Evolutionary conservation across 2,797 vertebrate genomes (phyloP), one percentile per base, ranked within the genome.

Genomic region (Spheniscus humboldti): DNA sequence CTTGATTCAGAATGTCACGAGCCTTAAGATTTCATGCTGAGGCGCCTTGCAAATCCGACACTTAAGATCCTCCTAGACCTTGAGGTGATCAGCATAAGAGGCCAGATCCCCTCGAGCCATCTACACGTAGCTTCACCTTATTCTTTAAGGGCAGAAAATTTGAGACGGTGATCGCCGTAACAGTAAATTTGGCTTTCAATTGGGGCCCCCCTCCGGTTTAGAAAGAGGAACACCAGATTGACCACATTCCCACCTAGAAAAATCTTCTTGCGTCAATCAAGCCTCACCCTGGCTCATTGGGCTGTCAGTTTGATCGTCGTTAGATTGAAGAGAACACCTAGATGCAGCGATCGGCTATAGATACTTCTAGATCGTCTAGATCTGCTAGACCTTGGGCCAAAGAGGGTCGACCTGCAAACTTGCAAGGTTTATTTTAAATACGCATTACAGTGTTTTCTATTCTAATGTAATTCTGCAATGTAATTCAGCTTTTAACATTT

Each of bases 391-490:
- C 98, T 98, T 98, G 98, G 98, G 98, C 98, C 99, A 99, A 99
- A 99, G 99, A 99, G 98, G 98, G 98, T 99, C 98, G 98, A 99
- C 98, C 98, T 99, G 98, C 98, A 99, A 98, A 99, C 98, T 98
- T 99, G 98, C 98, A 99, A 99, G 99, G 99, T 99, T 99, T 99
- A 99, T 99, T 99, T 99, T 98, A 99, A 98, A 98, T 99, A 99
- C 98, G 97, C 98, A 98, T 99, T 98, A 98, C 97, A 98, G 98
- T 98, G 98, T 98, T 98, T 98, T 98, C 95, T 98, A 97, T 98
- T 98, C 97, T 97, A 96, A 98, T 98, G 98, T 98, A 98, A 98
- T 98, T 98, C 97, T 98, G 98, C 98, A 94, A 98, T 98, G 98
- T 98, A 97, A 98, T 98, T 97, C 97, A 98, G 95, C 97, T 98